Percentiles rank a stretch among this genome's conserved stretches.
Conservation (phyloP, 2,797 vertebrate species). For the Euthynnus affinis region DNA sequence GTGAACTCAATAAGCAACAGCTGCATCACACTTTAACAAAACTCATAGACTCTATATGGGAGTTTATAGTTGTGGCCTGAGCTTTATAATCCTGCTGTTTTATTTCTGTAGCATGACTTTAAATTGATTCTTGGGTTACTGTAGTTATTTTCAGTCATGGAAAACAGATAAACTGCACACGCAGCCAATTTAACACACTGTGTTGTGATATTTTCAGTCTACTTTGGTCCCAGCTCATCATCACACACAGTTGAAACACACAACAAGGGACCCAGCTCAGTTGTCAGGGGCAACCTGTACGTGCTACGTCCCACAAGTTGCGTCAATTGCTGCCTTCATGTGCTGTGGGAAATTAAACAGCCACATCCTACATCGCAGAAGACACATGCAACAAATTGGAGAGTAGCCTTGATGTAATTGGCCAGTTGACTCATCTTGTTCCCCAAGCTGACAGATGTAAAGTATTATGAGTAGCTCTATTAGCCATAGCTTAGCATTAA, state of each 20-base stretch:
- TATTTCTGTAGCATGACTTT: neutral
- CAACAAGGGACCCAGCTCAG: conserved; percentile 33
- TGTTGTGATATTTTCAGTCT: conserved; percentile 17
- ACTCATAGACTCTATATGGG: too few species aligned
- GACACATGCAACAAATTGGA: neutral
- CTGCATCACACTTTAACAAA: neutral
- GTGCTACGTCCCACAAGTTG: conserved; percentile 76
- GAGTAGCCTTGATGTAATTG: too few species aligned
- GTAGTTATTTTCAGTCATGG: neutral
- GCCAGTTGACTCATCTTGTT: neutral
- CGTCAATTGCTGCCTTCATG: conserved; percentile 70
- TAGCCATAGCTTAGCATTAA: neutral
- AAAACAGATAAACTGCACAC: neutral
- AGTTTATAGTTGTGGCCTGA: neutral
- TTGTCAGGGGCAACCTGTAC: conserved; percentile 74
- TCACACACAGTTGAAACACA: conserved; percentile 18
- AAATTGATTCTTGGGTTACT: neutral
- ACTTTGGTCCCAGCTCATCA: conserved; percentile 29
- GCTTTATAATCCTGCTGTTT: neutral
- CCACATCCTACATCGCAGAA: neutral
- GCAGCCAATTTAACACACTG: neutral
- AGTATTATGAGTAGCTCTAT: neutral
- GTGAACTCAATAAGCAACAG: too few species aligned
- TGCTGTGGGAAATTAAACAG: neutral
- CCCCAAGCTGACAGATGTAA: neutral